Evolutionary conservation across 2,797 vertebrate genomes (phyloP).

Genomic region (Schizopygopsis malacanthus): DNA sequence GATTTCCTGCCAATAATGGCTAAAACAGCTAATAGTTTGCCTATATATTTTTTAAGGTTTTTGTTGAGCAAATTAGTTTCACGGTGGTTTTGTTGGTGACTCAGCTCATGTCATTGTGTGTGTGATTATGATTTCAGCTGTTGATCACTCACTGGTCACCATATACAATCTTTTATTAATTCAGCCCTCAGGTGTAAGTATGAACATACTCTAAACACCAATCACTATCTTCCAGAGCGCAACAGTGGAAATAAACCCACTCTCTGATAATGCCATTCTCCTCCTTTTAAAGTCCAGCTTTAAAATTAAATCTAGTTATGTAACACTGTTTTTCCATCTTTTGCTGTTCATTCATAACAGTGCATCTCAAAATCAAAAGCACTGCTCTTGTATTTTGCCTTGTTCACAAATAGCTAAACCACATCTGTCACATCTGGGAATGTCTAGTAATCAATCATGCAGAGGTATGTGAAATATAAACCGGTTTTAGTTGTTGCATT

Average conservation of each 20-base stretch:
- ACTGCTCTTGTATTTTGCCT: neutral
- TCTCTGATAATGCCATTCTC: neutral
- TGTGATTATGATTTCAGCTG: conserved; percentile 25
- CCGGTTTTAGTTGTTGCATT: conserved; percentile 1
- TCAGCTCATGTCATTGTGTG: neutral
- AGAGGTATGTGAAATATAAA: conserved; percentile 24
- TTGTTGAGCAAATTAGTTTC: neutral
- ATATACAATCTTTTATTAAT: conserved; percentile 33
- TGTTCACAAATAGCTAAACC: conserved; percentile 33
- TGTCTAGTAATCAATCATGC: conserved; percentile 13
- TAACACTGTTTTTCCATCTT: neutral
- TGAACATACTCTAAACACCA: conserved; percentile 18
- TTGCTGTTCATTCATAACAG: neutral
- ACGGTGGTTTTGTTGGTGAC: neutral
- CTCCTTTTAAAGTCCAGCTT: neutral
- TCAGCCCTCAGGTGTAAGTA: conserved; percentile 17
- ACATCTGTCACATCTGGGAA: neutral
- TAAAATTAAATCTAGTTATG: neutral
- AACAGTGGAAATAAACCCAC: conserved; percentile 11
- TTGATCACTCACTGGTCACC: conserved; percentile 23
- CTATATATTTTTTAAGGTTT: neutral
- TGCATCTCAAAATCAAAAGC: neutral
- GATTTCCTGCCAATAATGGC: neutral
- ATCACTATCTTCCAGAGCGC: neutral
- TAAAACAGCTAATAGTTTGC: neutral